Conservation (phyloP, 1,140 invertebrate genomes). For the Cydia amplana region DNA sequence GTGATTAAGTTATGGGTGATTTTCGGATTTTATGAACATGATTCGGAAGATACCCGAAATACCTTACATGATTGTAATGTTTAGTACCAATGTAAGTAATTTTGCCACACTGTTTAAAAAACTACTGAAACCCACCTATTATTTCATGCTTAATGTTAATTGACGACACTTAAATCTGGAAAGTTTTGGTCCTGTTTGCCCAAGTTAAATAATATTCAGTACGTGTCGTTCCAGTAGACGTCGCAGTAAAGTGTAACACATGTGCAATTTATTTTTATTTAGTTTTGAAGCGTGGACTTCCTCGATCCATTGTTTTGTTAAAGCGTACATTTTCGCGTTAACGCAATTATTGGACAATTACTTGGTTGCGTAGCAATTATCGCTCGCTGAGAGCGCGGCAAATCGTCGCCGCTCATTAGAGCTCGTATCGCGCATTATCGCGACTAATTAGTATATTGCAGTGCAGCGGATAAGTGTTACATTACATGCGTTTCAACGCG, state of each 20-base stretch:
- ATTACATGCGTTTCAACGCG: conserved; percentile 29
- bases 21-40: no score
- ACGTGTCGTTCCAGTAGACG: conserved; percentile 4
- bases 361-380: conserved; percentile 61
- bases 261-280: conserved; percentile 37
- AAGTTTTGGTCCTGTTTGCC: background rate
- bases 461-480: conserved; percentile 31
- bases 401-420: conserved; percentile 65
- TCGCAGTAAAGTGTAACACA: conserved; percentile 12
- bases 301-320: conserved; percentile 69
- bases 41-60: no score
- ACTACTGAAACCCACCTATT: no score
- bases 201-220: conserved; percentile 10
- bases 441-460: conserved; percentile 50
- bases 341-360: conserved; percentile 77
- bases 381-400: conserved; percentile 51
- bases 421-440: conserved; percentile 62
- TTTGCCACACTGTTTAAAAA: no score
- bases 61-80: no score
- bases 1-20: no score
- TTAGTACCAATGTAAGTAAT: no score
- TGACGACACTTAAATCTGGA: background rate
- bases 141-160: no score
- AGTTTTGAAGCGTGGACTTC: conserved; percentile 44
- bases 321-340: conserved; percentile 75